These are phyloP conservation scores for Xiphias gladius DNA, from an alignment of 2,113 vertebrate species.

Conservation along the genomic window DNA sequence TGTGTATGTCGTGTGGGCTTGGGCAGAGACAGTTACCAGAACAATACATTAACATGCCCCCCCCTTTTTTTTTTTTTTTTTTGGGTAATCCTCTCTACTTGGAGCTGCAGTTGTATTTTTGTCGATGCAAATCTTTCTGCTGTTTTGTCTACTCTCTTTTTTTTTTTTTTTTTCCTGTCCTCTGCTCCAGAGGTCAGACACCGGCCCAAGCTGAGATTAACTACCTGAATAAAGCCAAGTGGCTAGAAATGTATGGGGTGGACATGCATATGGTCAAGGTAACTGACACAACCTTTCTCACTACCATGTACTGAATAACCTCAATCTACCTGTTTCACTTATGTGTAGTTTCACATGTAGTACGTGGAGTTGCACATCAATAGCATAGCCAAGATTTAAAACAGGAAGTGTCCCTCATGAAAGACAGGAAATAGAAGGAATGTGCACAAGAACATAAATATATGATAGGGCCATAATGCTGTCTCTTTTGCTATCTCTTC, in stretches of 20 bases:
- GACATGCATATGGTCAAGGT: conserved; percentile 99
- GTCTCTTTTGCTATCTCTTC: neutral
- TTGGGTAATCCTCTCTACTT: too few species aligned
- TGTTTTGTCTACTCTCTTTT: neutral
- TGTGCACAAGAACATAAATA: neutral
- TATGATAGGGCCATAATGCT: neutral
- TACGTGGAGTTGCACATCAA: neutral
- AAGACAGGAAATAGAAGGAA: neutral
- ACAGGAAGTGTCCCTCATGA: conserved; percentile 5
- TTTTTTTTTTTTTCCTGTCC: neutral
- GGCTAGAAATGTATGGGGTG: conserved; percentile 99
- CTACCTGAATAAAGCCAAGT: conserved; percentile 99
- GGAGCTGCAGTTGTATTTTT: too few species aligned
- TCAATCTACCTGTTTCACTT: neutral
- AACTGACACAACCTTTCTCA: conserved; percentile 29
- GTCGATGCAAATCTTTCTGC: neutral
- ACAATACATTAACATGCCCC: too few species aligned
- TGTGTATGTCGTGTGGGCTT: neutral
- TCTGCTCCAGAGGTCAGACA: conserved; percentile 90
- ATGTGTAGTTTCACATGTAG: neutral
- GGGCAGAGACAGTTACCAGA: neutral
- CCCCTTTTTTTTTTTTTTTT: neutral
- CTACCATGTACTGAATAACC: neutral
- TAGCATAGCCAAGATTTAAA: neutral
- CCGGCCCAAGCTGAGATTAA: conserved; percentile 98